Conservation (phyloP, 2,797 vertebrate genomes). For the Heliangelus exortis region DNA sequence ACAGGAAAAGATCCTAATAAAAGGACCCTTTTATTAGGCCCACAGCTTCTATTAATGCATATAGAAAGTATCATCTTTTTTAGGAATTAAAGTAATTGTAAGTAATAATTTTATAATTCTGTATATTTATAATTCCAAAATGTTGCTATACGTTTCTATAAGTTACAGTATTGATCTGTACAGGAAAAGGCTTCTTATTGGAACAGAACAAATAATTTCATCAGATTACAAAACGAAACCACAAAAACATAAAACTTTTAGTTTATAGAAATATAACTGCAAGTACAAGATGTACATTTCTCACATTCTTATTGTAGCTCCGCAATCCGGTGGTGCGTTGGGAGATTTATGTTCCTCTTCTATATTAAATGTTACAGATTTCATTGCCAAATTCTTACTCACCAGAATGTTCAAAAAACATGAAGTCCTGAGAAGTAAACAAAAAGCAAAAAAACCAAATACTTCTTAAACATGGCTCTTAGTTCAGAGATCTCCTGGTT, state of each 20-base stretch:
- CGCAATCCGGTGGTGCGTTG: neutral
- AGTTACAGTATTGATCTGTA: neutral
- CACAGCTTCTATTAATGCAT: neutral
- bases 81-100: neutral
- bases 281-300: neutral
- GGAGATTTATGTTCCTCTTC: neutral
- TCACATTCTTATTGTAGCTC: neutral
- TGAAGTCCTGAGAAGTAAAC: conserved; percentile 63
- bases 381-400: conserved; percentile 26
- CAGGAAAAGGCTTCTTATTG: neutral
- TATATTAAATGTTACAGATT: neutral
- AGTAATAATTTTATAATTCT: neutral
- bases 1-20: neutral
- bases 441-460: neutral
- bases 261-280: neutral
- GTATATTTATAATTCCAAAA: neutral
- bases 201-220: neutral
- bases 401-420: conserved; percentile 64
- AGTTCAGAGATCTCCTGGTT: neutral
- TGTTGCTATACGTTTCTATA: neutral
- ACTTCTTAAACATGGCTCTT: neutral
- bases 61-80: neutral
- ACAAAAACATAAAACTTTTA: neutral
- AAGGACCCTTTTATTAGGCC: neutral
- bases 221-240: neutral